Conservation (phyloP, 2,888 invertebrate genomes). For the Idaea biselata region DNA sequence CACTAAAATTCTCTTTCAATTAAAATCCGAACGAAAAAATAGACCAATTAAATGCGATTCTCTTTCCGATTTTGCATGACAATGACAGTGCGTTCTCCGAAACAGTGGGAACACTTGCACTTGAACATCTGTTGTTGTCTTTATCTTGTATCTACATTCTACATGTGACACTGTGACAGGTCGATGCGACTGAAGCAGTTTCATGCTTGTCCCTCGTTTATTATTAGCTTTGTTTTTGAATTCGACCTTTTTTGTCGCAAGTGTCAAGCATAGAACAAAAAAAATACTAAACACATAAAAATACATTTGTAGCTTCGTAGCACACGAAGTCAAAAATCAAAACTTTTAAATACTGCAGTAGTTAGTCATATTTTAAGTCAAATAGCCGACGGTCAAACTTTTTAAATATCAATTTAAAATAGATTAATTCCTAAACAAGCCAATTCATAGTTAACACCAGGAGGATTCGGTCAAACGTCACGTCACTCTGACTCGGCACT, state of each 20-base stretch:
- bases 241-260: constrained; percentile 14
- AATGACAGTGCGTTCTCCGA: constrained; percentile 51
- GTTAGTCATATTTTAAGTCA: constrained; percentile 29
- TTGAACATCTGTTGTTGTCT: constrained; percentile 66
- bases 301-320: no score
- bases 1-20: constrained; percentile 7
- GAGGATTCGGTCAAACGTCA: constrained; percentile 64
- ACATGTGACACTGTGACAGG: constrained; percentile 39
- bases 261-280: neutral
- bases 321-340: constrained; percentile 9
- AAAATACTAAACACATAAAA: neutral
- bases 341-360: constrained; percentile 11
- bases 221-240: constrained; percentile 28
- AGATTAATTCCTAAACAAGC: constrained; percentile 61
- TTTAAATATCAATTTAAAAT: constrained; percentile 58
- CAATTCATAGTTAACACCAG: constrained; percentile 67
- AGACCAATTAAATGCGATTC: constrained; percentile 46
- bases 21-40: constrained; percentile 20
- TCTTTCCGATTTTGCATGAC: constrained; percentile 24
- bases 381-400: constrained; percentile 36
- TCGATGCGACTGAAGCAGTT: constrained; percentile 36
- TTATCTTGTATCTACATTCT: constrained; percentile 58
- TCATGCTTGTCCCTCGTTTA: constrained; percentile 28
- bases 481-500: constrained; percentile 68
- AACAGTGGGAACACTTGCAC: constrained; percentile 32